Base-by-base conservation (phyloP, 2,888 invertebrate genomes). In the Pollenia griseotomentosa region DNA sequence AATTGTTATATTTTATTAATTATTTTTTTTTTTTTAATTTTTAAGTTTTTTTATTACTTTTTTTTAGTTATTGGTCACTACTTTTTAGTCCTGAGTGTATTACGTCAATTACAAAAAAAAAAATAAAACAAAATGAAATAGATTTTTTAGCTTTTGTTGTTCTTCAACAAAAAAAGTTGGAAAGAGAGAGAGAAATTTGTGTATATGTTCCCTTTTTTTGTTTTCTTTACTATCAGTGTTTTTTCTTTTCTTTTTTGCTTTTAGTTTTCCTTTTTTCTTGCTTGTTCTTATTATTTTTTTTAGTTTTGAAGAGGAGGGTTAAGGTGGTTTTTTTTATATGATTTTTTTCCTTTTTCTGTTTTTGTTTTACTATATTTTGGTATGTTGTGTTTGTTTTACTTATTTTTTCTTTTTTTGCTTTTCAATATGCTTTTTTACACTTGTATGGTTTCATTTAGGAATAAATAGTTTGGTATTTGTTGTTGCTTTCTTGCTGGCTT, bases 1-100 rank as follows among this genome's bases (percentile, higher is more conserved):
- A 84, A 61, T 80, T 68, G 23, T 75, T 53, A 57, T 57, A 42
- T 51, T 19, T 33, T 12, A 53, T 61, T 71, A 48, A 12, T 44
- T 40, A 10, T 81, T 71, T 74, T 53, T 42, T 55, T 42, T 66
- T 19, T 23, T 53, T 19, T n/a, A 42, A 42, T 63, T 61, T 68
- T 66, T 33, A 70, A 55, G 19, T 75, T 74, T 75, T 81, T 53
- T 83, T 44, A 14, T 44, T 63, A 23, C 53, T 59, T 59, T 40
- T 51, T 81, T 79, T 68, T 79, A 68, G 40, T 83, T 74, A 83
- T 87, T 87, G 87, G 87, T 87, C 87, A 87, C 87, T 87, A 87
- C 87, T 82, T 87, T 85, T 83, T 73, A 84, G 84, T 87, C 87
- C 87, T 87, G 87, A 87, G 87, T 84, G 87, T 87, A 87, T 87